Evolutionary conservation across 1,140 invertebrate genomes (phyloP).

Genomic region (Euura lappo): DNA sequence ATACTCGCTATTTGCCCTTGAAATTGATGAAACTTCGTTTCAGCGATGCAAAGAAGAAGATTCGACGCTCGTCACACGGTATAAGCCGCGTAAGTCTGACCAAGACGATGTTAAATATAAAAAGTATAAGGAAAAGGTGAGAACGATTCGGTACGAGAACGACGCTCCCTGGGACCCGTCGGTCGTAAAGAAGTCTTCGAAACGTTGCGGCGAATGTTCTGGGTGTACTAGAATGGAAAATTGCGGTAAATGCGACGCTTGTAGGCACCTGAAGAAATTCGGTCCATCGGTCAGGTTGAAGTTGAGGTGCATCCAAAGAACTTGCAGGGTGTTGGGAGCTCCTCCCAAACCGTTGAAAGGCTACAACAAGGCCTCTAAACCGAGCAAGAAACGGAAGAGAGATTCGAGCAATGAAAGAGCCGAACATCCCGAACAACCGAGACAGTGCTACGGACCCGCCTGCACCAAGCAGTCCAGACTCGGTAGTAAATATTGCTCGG

Average conservation of each 20-base stretch:
- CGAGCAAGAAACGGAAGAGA: constrained; percentile 53
- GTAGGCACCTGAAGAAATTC: constrained; percentile 79
- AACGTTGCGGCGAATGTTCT: constrained; percentile 82
- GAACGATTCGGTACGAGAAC: constrained; percentile 45
- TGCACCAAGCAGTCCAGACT: constrained; percentile 80
- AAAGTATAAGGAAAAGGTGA: constrained; percentile 52
- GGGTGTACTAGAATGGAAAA: constrained; percentile 82
- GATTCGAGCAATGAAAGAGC: constrained; percentile 64
- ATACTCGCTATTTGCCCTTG: no score
- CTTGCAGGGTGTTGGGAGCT: constrained; percentile 51
- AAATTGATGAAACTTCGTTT: constrained; percentile 17
- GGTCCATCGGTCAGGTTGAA: constrained; percentile 75
- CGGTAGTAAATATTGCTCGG: constrained; percentile 94
- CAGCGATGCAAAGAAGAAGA: constrained; percentile 82
- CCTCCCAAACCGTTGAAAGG: constrained; percentile 54
- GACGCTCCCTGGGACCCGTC: constrained; percentile 45
- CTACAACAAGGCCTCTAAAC: constrained; percentile 49
- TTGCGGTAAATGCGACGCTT: constrained; percentile 87
- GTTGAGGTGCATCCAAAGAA: constrained; percentile 70
- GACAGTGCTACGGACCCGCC: constrained; percentile 91
- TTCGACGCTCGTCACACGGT: constrained; percentile 80
- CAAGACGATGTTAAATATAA: constrained; percentile 61
- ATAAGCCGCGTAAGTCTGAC: constrained; percentile 72
- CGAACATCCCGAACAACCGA: constrained; percentile 59
- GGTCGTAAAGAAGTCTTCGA: constrained; percentile 51